Conservation (phyloP, 2,888 invertebrate species). For the Dasypolia templi region DNA sequence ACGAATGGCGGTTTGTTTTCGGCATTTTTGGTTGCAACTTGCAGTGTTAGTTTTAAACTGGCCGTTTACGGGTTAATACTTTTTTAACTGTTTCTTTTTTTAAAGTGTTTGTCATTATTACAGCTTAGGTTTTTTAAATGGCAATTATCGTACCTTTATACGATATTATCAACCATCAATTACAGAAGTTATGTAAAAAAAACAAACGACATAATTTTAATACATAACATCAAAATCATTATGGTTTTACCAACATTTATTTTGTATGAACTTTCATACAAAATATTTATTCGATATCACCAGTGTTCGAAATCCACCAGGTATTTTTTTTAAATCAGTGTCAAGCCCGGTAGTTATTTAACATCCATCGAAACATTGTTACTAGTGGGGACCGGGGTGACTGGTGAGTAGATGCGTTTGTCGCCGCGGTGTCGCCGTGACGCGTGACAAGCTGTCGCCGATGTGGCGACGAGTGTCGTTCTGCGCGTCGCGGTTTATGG, state of each 20-base stretch:
- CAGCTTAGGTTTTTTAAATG: neutral
- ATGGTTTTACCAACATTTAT: neutral
- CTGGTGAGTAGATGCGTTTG: slow-evolving; percentile 23
- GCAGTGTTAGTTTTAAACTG: slow-evolving; percentile 48
- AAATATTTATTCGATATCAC: neutral
- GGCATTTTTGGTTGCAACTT: slow-evolving; percentile 60
- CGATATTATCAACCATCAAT: slow-evolving; percentile 1
- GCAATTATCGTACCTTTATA: slow-evolving; percentile 1
- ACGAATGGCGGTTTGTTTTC: slow-evolving; percentile 55
- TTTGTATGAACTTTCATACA: slow-evolving; percentile 2
- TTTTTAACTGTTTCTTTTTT: neutral
- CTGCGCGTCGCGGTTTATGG: neutral
- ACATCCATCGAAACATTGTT: slow-evolving; percentile 21
- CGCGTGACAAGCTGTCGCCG: slow-evolving; percentile 38
- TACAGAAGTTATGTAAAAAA: slow-evolving; percentile 16
- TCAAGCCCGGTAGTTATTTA: slow-evolving; percentile 18
- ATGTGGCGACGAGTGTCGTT: slow-evolving; percentile 29
- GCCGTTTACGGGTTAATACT: slow-evolving; percentile 27
- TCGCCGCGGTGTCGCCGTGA: slow-evolving; percentile 19
- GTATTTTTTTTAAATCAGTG: neutral
- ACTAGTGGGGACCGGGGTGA: slow-evolving; percentile 27
- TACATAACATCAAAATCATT: neutral
- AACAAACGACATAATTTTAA: too few relatives aligned
- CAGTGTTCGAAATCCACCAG: neutral
- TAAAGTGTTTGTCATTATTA: neutral